Evolutionary conservation across 2,113 vertebrate species (phyloP), one percentile per base, ranked within the genome.

Genomic region (Pleuronectes platessa): DNA sequence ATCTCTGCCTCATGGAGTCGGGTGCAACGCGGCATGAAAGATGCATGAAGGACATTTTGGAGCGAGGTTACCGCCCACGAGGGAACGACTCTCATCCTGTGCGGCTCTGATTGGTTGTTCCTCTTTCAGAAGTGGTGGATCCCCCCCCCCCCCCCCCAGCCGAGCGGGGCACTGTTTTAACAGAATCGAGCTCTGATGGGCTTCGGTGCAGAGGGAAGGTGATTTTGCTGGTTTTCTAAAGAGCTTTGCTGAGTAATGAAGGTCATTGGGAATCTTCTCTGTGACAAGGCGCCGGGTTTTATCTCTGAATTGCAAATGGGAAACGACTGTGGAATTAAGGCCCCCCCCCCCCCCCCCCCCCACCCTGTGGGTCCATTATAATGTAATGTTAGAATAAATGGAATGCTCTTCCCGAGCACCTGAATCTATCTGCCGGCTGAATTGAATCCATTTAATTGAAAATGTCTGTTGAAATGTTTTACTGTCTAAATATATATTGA

Each of bases 241-340:
- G 61, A 21, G 62, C 61, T 88, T 83, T 82, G 82, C 82, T 85
- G 86, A 83, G 79, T 85, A 68, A 85, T 90, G 86, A 88, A 88
- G 86, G 89, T 90, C 86, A 55, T 51, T 73, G 47, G 42, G 76
- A 75, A 56, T 82, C 62, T 20, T 76, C 75, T 73, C 31, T 60
- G 58, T 60, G 60, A 74, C 81, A 61, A 69, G 27, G 45, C 65
- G 18, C 24, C 0, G 21, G 21, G 66, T 55, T 81, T 88, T 81
- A 85, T 86, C 82, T 85, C 53, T 72, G 79, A 85, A 85, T 81
- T 83, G 82, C 74, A 85, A 86, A 90, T 79, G 27, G 58, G 35
- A 2, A 71, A 67, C n/a, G 76, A 66, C 63, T 69, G 81, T 40
- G 54, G 62, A 83, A 83, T 79, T 85, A 81, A 79, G 88, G 88